Percentiles rank a stretch among this genome's conserved stretches.
Evolutionary conservation across 2,888 invertebrate genomes (phyloP).

Genomic region (Neoitamus cyanurus): DNA sequence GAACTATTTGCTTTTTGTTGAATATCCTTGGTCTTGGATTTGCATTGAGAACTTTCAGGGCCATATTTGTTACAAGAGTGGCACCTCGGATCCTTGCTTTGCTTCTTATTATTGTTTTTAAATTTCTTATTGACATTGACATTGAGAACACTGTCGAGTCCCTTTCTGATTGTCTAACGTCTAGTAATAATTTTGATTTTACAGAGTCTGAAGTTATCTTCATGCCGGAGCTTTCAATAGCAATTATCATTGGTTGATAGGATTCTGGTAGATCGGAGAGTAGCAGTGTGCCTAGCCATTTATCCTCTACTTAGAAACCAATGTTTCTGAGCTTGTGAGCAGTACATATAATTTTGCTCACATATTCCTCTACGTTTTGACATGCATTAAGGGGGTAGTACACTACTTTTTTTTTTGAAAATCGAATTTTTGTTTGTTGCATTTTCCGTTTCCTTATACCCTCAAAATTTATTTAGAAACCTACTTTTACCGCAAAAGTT

Average conservation of each 20-base stretch:
- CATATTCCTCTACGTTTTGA: not conserved
- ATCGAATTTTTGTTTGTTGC: too few species aligned
- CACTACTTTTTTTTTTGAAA: too few species aligned
- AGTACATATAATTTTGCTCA: not conserved
- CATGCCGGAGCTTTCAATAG: constrained; percentile 38
- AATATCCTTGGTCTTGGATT: too few species aligned
- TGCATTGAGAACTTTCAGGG: too few species aligned
- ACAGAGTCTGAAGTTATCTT: not conserved
- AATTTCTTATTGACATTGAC: too few species aligned
- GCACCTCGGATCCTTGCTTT: not conserved
- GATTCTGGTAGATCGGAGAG: not conserved
- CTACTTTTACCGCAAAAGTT: too few species aligned
- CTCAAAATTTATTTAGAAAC: too few species aligned
- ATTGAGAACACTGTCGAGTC: not conserved
- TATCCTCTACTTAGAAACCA: not conserved
- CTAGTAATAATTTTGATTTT: constrained; percentile 44
- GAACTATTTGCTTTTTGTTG: too few species aligned
- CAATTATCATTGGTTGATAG: constrained; percentile 47
- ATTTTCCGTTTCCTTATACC: too few species aligned
- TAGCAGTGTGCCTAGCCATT: not conserved
- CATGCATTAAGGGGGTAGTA: too few species aligned
- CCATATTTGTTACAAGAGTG: too few species aligned
- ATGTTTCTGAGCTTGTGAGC: not conserved
- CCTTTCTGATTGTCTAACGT: not conserved
- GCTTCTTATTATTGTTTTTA: not conserved